Evolutionary conservation across 1,140 invertebrate genomes (phyloP), one percentile per base, ranked within the genome.

Genomic region (Temnothorax nylanderi): DNA sequence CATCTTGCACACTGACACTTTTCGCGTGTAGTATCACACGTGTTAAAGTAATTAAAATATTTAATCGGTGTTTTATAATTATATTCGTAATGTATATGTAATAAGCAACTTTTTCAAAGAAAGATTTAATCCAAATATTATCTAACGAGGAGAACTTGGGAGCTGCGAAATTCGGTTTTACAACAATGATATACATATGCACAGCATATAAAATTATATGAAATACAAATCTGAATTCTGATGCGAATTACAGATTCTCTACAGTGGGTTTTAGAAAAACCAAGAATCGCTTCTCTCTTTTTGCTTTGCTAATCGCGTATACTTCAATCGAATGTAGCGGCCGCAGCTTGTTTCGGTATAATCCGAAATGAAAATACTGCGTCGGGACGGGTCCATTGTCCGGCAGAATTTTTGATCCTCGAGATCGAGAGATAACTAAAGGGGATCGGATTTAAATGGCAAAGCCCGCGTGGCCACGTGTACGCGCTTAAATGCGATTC

Each of bases 281-380:
- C 7, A 80, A 41, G 18, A 18, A 44, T 13, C 26, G 13, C 18
- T 13, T 47, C 7, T 71, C 16, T 54, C 21, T 54, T 81, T 54
- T 37, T 71, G 11, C 8, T 65, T 51, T 41, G 4, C 6, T 47
- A 47, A 69, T 47, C 26, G 26, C 44, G 4, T 69, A 49, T 51
- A n/a, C 10, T 69, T 54, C 47, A 18, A 89, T 76, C 21, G 10
- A 47, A 65, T 34, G 26, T 78, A 62, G 21, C 62, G 64, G 67
- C 78, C 82, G 51, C 74, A 72, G 71, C 71, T 26, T 60, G 65
- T 80, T 47, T 2, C 74, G 32, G 34, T 75, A 56, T 91, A 92
- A 92, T 92, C 91, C 87, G 56, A 85, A 92, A 92, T 49, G 75
- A 92, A 91, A 92, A 92, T 88, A 91, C 49, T 7, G 49, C 44